Percentiles rank a stretch among this genome's conserved stretches.
These are phyloP conservation scores for Falco concolor DNA, from an alignment of 2,797 vertebrate species.

Conservation along the genomic window DNA sequence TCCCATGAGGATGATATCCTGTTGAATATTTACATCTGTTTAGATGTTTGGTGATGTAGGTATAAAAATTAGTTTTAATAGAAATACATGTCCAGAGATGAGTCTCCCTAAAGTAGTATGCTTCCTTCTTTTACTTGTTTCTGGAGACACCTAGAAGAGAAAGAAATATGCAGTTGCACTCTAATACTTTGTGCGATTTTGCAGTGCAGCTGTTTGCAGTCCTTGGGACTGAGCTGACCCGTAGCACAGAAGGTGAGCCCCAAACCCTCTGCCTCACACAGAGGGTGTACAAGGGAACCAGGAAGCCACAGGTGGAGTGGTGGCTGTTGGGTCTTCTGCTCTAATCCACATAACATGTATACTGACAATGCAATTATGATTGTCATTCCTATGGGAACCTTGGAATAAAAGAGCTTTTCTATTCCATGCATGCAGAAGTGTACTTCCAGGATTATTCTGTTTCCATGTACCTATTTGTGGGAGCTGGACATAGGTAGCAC, in stretches of 20 bases:
- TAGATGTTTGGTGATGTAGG: neutral
- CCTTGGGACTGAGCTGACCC: neutral
- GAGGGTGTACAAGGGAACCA: neutral
- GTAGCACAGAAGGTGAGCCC: neutral
- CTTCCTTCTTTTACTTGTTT: neutral
- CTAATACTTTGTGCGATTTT: neutral
- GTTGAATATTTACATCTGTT: neutral
- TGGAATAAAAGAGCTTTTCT: neutral
- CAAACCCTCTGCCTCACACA: neutral
- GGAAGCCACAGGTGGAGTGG: fast-evolving
- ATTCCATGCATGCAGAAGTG: neutral
- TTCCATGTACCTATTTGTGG: neutral
- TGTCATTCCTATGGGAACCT: neutral
- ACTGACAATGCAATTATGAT: neutral
- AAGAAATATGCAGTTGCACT: neutral
- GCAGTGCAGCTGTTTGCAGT: neutral
- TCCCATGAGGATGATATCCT: neutral
- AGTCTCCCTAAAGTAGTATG: neutral
- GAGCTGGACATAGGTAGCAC: neutral
- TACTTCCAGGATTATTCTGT: neutral
- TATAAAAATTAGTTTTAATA: neutral
- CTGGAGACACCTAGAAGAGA: neutral
- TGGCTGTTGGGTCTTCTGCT: neutral
- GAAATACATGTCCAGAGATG: neutral
- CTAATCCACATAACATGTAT: neutral